Evolutionary conservation across 2,797 vertebrate genomes (phyloP), one percentile per base, ranked within the genome.

Genomic region (Acanthurus tractus): DNA sequence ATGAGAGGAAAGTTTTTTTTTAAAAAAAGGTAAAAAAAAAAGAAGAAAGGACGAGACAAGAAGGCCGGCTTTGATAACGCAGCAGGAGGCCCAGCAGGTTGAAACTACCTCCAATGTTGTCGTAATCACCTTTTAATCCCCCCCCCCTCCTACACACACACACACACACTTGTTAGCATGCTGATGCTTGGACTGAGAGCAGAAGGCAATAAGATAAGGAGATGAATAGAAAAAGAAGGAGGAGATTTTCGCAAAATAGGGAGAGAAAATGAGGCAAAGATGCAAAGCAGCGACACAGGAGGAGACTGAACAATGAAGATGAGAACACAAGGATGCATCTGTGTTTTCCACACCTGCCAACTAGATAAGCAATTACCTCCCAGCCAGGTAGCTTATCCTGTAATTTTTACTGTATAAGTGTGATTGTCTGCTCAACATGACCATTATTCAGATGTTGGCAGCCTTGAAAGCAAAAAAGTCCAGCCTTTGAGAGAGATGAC

Each of bases 61-160:
- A 57, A 74, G 65, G 58, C 34, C 25, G 18, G 61, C 62, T 76
- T 56, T 82, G 76, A 85, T 63, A 79, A 75, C 59, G 12, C 83
- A 81, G 49, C 73, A 70, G 78, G 83, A 77, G 38, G 61, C 67
- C 54, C 80, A 83, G 80, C 78, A 86, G 80, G 82, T 82, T 77
- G 34, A 74, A 76, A 70, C 76, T 59, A 68, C 76, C 64, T 78
- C 52, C 77, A 83, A 49, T 63, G 74, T 71, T 76, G 58, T 81
- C 64, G 73, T 81, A 81, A 87, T 91, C 84, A 87, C 81, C 83
- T 81, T 70, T 83, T 82, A 82, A 72, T 78, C 25, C 25, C 25
- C 25, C 25, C 25, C 0, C 25, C 76, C 77, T 44, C 25, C 64
- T 57, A 49, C 4, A 29, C n/a, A 22, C 48, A 7, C 20, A 29